A percentile compares a stretch with the other conserved stretches of the same genome.
These are phyloP conservation scores for Syngnathus floridae DNA, from an alignment of 2,113 vertebrate species.

Conservation along the genomic window DNA sequence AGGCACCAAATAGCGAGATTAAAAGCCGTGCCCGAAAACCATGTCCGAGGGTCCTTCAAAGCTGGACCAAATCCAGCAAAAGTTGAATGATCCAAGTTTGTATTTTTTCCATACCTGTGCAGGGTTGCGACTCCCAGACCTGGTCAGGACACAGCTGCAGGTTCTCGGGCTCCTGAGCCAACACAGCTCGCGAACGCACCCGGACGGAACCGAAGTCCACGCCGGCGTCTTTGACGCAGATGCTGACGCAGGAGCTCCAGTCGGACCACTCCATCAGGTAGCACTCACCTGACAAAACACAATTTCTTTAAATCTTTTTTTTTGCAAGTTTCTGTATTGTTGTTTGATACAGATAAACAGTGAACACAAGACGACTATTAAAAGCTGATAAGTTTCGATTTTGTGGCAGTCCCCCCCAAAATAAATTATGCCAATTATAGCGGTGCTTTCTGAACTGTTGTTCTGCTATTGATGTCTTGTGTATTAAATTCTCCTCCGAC, in stretches of 20 bases:
- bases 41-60: too few relatives aligned
- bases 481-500: neutral
- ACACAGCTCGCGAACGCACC: conserved; percentile 85
- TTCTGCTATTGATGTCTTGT: too few relatives aligned
- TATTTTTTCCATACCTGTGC: conserved; percentile 67
- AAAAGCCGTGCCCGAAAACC: too few relatives aligned
- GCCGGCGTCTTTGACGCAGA: conserved; percentile 84
- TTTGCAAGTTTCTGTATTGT: too few relatives aligned
- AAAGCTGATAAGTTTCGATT: neutral
- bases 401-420: neutral
- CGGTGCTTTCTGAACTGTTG: neutral
- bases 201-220: conserved; percentile 84
- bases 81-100: too few relatives aligned
- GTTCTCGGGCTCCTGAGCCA: conserved; percentile 90
- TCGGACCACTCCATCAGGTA: conserved; percentile 95
- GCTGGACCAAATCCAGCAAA: too few relatives aligned
- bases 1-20: neutral
- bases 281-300: conserved; percentile 79
- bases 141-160: conserved; percentile 90
- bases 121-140: conserved; percentile 82
- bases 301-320: too few relatives aligned
- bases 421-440: neutral
- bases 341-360: too few relatives aligned
- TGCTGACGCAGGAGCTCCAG: conserved; percentile 88
- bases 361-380: neutral